Base-by-base conservation (phyloP, 1,140 invertebrate species). In the Cecropterus lyciades region DNA sequence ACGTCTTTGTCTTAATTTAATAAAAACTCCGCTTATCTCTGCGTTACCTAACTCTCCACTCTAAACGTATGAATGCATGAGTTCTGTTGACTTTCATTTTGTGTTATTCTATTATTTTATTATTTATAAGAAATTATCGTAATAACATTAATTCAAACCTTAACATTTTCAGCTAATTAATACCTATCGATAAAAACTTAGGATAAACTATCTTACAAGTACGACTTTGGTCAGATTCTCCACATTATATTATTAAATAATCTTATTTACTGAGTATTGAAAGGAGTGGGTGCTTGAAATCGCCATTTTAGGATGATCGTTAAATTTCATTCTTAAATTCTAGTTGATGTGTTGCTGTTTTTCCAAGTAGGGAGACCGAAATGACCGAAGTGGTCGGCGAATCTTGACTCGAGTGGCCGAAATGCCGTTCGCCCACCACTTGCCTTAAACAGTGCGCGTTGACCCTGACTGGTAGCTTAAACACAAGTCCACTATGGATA, bases 391-490 rank as follows among this genome's bases (percentile, higher is more conserved):
- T 69, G 69, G 76, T 79, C 73, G 69, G 63, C 69, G 65, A 77
- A 63, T 72, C 70, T 68, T 53, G 60, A 67, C 37, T 72, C 59
- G 57, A 63, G 59, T 52, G 62, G 55, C 65, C 79, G 67, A 81
- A 80, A 85, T 85, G 83, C 73, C 42, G 82, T 80, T 82, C 86
- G 80, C 86, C 86, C 77, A 89, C 86, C 60, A 20, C 57, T 68
- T 16, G 46, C 75, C 82, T 65, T 68, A 75, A 67, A 67, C 67
- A 64, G 70, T 64, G 49, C 65, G 62, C 56, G 77, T 67, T 77
- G 74, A 77, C 77, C 77, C 74, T 79, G 77, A 75, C 59, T 70
- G 45, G 13, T 64, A 20, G 33, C 37, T 53, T 30, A 30, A 30
- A 13, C 49, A 43, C 40, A 10, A 37, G 40, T 14, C 13, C 40